phyloP scores from a whole-genome alignment of 2,888 invertebrate species.

The Cantharis rustica region DNA sequence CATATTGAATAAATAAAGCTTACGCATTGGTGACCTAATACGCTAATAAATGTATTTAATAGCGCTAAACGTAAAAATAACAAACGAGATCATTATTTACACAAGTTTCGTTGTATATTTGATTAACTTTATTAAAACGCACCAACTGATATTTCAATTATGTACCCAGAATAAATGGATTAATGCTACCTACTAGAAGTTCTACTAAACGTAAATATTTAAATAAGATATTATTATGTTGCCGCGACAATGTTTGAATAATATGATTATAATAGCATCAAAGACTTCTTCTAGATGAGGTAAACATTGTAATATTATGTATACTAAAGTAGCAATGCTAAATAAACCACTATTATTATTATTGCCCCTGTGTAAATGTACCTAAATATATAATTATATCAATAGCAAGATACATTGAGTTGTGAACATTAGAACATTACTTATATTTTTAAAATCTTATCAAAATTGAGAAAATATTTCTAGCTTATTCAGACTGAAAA shows the following conservation, averaged over 20 bases:
- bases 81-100: neutral
- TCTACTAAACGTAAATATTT: neutral
- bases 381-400: neutral
- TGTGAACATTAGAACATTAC: neutral
- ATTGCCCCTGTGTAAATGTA: neutral
- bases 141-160: neutral
- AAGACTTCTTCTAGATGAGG: neutral
- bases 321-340: too few species aligned
- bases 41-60: neutral
- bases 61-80: neutral
- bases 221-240: neutral
- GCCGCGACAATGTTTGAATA: neutral
- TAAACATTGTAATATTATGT: too few species aligned
- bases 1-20: neutral
- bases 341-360: neutral
- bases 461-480: neutral
- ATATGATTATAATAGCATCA: neutral
- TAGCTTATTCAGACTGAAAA: neutral
- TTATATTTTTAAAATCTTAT: neutral
- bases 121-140: neutral
- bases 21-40: neutral
- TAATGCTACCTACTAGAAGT: neutral
- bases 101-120: neutral
- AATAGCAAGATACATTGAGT: too few species aligned
- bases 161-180: neutral